phyloP scores from a whole-genome alignment of 2,888 invertebrate species.

The Dryobotodes eremita region DNA sequence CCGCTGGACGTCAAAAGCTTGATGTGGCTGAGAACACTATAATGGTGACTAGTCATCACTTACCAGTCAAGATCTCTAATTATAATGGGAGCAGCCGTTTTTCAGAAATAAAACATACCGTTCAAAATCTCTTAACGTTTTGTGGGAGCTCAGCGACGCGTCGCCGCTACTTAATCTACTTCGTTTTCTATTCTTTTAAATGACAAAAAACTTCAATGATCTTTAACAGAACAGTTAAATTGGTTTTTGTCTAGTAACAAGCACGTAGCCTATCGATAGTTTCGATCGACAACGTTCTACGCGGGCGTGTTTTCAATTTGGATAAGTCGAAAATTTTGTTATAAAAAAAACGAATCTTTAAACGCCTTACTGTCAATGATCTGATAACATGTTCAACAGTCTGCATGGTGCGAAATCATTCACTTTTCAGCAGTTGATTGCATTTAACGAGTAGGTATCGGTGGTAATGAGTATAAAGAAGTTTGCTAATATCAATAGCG shows the following conservation, averaged over 20 bases:
- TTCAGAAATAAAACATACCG: conserved; percentile 86
- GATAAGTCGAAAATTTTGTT: conserved; percentile 71
- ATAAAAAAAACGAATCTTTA: conserved; percentile 57
- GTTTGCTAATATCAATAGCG: conserved; percentile 69
- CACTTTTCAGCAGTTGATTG: conserved; percentile 45
- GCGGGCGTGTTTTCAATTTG: conserved; percentile 74
- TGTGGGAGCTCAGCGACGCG: conserved; percentile 83
- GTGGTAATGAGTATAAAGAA: conserved; percentile 37
- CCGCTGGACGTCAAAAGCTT: conserved; percentile 78
- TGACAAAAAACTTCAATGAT: conserved; percentile 84
- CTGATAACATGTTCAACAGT: conserved; percentile 57
- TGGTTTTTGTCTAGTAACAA: conserved; percentile 83
- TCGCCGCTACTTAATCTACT: conserved; percentile 80
- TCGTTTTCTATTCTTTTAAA: conserved; percentile 78
- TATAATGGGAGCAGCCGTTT: conserved; percentile 82
- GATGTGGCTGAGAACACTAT: conserved; percentile 81
- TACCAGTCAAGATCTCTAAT: conserved; percentile 85
- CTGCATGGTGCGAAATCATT: conserved; percentile 49
- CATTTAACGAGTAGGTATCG: conserved; percentile 45
- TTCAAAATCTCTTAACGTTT: conserved; percentile 87
- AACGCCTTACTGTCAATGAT: conserved; percentile 63
- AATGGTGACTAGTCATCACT: conserved; percentile 87
- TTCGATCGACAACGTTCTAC: conserved; percentile 76
- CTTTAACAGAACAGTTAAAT: conserved; percentile 85
- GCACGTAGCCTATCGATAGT: conserved; percentile 74